Conservation (phyloP, 2,888 invertebrate genomes). For the Aquatica leii region DNA sequence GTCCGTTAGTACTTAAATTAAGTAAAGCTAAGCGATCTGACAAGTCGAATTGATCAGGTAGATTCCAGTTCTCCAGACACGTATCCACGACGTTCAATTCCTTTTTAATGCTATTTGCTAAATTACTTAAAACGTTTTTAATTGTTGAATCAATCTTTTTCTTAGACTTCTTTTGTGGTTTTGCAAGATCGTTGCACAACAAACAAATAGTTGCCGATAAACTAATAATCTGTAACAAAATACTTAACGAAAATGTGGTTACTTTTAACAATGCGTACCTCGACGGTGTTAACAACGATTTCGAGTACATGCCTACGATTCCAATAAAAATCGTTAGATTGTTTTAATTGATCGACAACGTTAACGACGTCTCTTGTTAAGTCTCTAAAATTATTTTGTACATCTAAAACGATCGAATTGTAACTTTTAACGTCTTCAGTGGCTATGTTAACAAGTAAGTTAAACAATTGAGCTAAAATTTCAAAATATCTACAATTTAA, state of each 20-base stretch:
- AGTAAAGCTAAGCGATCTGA: constrained; percentile 60
- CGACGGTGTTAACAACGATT: constrained; percentile 67
- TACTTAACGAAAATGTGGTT: neutral
- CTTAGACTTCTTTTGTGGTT: constrained; percentile 67
- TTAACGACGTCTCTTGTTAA: constrained; percentile 41
- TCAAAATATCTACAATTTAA: constrained; percentile 50
- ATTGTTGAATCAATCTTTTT: constrained; percentile 64
- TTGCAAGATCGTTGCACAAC: constrained; percentile 64
- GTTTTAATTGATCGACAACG: constrained; percentile 57
- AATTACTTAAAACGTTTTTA: constrained; percentile 56
- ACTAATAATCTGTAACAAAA: constrained; percentile 64
- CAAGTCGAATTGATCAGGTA: constrained; percentile 55
- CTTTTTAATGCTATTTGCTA: constrained; percentile 48
- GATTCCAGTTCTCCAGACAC: constrained; percentile 61
- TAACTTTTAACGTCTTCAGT: constrained; percentile 31
- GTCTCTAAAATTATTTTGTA: constrained; percentile 49
- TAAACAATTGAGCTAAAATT: constrained; percentile 49
- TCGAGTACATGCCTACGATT: constrained; percentile 64
- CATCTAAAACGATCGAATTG: constrained; percentile 48
- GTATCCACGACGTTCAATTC: constrained; percentile 59
- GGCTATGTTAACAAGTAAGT: constrained; percentile 47
- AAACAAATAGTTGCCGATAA: constrained; percentile 66
- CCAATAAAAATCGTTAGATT: constrained; percentile 60
- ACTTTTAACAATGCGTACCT: constrained; percentile 63
- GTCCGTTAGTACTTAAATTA: constrained; percentile 57